Conservation (phyloP, 2,888 invertebrate species). For the Papilio demoleus region DNA sequence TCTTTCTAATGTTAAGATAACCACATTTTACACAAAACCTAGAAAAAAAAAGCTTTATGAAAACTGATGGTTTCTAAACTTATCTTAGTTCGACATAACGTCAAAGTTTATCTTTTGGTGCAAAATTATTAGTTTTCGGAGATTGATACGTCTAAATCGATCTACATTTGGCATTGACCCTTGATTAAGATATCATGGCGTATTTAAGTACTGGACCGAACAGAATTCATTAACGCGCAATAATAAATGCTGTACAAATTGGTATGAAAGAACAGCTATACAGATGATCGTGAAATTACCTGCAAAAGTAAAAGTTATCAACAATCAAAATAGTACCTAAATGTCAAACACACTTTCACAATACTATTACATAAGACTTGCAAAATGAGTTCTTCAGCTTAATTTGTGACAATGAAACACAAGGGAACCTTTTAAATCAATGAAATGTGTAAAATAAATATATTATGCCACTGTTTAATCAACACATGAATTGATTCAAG, state of each 20-base stretch:
- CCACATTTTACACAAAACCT: constrained; percentile 63
- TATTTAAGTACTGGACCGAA: constrained; percentile 24
- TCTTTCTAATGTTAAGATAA: constrained; percentile 44
- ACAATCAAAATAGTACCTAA: constrained; percentile 61
- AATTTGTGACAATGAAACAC: constrained; percentile 44
- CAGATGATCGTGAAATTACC: constrained; percentile 41
- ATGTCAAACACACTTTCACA: constrained; percentile 57
- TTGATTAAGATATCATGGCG: constrained; percentile 38
- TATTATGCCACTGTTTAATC: constrained; percentile 57
- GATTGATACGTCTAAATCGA: constrained; percentile 45
- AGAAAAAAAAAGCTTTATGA: constrained; percentile 61
- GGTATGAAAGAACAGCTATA: constrained; percentile 36
- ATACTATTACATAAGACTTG: constrained; percentile 51
- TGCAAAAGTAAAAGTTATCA: constrained; percentile 66
- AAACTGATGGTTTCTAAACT: neutral
- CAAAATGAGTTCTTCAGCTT: constrained; percentile 39
- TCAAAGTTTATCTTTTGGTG: neutral
- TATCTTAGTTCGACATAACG: neutral
- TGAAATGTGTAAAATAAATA: constrained; percentile 49
- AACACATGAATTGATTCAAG: constrained; percentile 56
- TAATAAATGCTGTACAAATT: constrained; percentile 23
- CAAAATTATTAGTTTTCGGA: constrained; percentile 26
- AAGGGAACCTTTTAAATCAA: constrained; percentile 44
- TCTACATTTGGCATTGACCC: constrained; percentile 52
- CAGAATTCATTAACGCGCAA: constrained; percentile 27